phyloP scores from a whole-genome alignment of 2,113 vertebrate species.

The Ceyx cyanopectus region DNA sequence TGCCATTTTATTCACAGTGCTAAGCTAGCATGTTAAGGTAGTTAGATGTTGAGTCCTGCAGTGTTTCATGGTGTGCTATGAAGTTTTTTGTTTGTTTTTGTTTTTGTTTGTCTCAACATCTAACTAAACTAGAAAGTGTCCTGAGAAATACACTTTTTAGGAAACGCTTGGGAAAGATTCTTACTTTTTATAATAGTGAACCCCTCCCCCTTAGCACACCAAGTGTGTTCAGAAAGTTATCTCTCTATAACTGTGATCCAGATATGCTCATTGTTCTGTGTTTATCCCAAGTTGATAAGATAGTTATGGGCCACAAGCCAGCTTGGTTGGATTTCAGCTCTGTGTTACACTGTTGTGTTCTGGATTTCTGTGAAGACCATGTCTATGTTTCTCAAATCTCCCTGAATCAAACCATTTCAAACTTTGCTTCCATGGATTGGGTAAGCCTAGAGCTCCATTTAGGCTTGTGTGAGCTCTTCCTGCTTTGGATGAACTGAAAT shows the following conservation, averaged over 20 bases:
- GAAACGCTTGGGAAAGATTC: not conserved
- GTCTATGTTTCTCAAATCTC: not conserved
- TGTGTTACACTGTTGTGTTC: fast-evolving
- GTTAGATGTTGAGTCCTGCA: not conserved
- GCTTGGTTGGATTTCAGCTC: not conserved
- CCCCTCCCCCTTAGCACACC: fast-evolving
- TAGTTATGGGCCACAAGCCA: not conserved
- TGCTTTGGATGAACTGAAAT: not conserved
- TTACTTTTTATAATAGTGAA: not conserved
- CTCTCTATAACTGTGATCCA: fast-evolving
- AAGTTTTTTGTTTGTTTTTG: not conserved
- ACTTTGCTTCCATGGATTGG: not conserved
- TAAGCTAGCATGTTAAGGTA: not conserved
- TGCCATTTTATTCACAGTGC: not conserved
- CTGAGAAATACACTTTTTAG: not conserved
- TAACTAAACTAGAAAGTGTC: fast-evolving
- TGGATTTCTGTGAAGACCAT: not conserved
- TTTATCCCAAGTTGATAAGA: not conserved
- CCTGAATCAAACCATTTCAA: not conserved
- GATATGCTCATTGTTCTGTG: fast-evolving
- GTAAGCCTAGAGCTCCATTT: not conserved
- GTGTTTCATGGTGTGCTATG: not conserved
- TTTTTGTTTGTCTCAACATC: no score
- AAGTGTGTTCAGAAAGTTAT: not conserved
- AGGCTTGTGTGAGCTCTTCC: not conserved